Base-by-base conservation (phyloP, 2,113 vertebrate species). In the Tyrannus savana region DNA sequence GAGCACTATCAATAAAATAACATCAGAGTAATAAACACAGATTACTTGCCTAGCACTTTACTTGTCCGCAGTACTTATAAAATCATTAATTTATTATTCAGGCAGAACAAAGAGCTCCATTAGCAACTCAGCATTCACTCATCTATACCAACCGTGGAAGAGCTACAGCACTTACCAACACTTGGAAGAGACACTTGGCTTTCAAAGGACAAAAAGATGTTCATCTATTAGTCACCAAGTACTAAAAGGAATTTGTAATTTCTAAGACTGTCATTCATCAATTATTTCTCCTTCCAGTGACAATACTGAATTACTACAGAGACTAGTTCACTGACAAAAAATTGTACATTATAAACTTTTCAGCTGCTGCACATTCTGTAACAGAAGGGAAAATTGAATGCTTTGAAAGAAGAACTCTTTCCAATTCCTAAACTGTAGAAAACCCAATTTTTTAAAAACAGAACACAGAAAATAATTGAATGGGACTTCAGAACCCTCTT, bases 51-150 rank as follows among this genome's bases (percentile, higher is more conserved):
- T 42, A 80, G 39, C 14, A 80, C 66, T 93, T 66, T 58, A 41
- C 37, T 88, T 91, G 49, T 86, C 69, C 53, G 22, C 42, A 67
- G 33, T 30, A 58, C 19, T 92, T 73, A 69, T 2, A 88, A 88
- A 93, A 92, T 79, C 58, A 90, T 46, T 85, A 62, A 86, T 88
- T 92, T 73, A 88, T 53, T 83, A 85, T 35, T 92, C 55, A 22
- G 59, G 86, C 55, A 90, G 67, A 94, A 96, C 22, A 56, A 68
- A 88, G 55, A 88, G 15, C 19, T 86, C 49, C 46, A 58, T 80
- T 80, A 90, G 41, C 35, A 83, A 81, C 47, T 71, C 18, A 12
- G 46, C 28, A 17, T 64, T 85, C n/a, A 37, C 33, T 78, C 5
- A 1, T 56, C 58, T 56, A 8, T 14, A 56, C 22, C 49, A 90